Percentiles rank a stretch among this genome's conserved stretches.
These are phyloP conservation scores for Calcarius ornatus DNA, from an alignment of 2,113 vertebrate genomes.

Conservation along the genomic window DNA sequence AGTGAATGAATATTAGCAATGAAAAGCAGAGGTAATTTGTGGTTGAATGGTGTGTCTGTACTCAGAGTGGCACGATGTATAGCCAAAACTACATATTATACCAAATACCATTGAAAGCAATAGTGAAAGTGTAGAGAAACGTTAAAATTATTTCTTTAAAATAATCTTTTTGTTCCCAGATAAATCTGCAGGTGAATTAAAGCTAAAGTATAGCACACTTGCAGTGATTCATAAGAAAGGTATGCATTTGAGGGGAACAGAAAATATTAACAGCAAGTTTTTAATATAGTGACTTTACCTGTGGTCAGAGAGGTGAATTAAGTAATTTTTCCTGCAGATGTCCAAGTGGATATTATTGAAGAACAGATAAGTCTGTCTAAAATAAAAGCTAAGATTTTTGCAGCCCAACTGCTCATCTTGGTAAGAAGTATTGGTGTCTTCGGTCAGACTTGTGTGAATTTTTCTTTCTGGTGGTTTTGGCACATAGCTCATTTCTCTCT, in stretches of 20 bases:
- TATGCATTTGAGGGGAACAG: neutral
- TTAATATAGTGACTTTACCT: neutral
- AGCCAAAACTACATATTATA: constrained; percentile 26
- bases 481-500: neutral
- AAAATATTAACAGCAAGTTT: neutral
- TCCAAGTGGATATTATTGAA: neutral
- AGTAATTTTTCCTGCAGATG: neutral
- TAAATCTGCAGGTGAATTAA: constrained; percentile 17
- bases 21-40: constrained; percentile 69
- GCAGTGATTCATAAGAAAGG: neutral
- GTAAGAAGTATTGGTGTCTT: neutral
- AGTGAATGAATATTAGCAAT: constrained; percentile 64
- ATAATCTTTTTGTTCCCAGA: constrained; percentile 36
- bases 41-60: constrained; percentile 31
- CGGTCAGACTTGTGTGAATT: neutral
- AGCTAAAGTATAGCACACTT: neutral
- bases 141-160: constrained; percentile 34
- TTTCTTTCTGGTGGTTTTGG: neutral
- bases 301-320: neutral
- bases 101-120: constrained; percentile 43
- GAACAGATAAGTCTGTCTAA: neutral
- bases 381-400: neutral
- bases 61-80: constrained; percentile 34
- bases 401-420: neutral
- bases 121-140: constrained; percentile 14